These are phyloP conservation scores for Puma concolor DNA, from an alignment of 2,113 vertebrate species.

Conservation along the genomic window DNA sequence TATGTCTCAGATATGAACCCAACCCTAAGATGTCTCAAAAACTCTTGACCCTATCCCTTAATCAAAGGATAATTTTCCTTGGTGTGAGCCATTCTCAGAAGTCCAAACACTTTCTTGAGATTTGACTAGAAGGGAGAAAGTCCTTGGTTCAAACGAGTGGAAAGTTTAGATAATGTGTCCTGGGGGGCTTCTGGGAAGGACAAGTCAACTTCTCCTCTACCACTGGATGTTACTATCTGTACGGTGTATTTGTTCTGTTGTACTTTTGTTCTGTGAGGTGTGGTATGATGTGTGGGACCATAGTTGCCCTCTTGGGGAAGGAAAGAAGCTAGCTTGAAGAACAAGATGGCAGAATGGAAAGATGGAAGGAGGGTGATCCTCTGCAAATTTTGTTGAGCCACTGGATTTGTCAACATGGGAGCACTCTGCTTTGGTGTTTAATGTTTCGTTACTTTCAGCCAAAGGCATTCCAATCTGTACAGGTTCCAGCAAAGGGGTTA, in stretches of 20 bases:
- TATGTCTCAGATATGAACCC: not conserved
- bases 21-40: accelerated
- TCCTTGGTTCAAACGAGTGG: not conserved
- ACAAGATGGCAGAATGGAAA: too few relatives aligned
- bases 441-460: not conserved
- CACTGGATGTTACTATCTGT: too few relatives aligned
- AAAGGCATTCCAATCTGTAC: not conserved
- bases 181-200: not conserved
- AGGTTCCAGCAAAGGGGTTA: too few relatives aligned
- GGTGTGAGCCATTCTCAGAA: not conserved
- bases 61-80: not conserved
- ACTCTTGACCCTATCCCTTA: not conserved
- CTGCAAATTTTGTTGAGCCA: not conserved
- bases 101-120: not conserved
- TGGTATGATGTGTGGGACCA: accelerated
- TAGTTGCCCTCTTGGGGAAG: not conserved
- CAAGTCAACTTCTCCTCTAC: accelerated
- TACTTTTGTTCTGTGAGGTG: accelerated
- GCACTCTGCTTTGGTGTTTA: too few relatives aligned
- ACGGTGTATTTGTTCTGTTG: not conserved
- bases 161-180: not conserved
- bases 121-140: not conserved
- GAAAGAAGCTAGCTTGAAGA: not conserved
- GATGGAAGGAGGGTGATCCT: not conserved
- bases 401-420: not conserved